A percentile compares a stretch with the other conserved stretches of the same genome.
Conservation (phyloP, 53 echinoderm and acorn worm species). For the Luidia sarsii region DNA sequence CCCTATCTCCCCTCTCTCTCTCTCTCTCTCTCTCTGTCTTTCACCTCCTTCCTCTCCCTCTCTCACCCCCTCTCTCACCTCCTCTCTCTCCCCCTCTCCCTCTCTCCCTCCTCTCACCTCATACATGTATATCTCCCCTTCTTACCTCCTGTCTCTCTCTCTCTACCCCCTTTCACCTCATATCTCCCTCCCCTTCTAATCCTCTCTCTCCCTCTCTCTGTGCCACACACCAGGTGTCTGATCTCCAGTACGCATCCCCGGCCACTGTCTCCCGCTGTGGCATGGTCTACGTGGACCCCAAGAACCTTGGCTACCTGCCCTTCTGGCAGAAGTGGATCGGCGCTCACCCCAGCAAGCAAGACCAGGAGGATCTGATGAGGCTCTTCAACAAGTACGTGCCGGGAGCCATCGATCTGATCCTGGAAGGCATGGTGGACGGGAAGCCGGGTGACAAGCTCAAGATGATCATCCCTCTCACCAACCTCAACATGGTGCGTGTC, state of each 20-base stretch:
- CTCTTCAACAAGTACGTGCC: constrained; percentile 98
- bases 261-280: constrained; percentile 99
- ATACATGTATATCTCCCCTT: too few species aligned
- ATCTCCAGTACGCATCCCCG: constrained; percentile 97
- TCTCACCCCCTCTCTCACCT: too few species aligned
- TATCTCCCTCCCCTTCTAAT: too few species aligned
- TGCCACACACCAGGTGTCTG: constrained; percentile 95
- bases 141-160: too few species aligned
- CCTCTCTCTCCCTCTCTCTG: too few species aligned
- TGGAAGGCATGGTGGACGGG: constrained; percentile 92
- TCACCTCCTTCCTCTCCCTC: too few species aligned
- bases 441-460: constrained; percentile 92
- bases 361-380: constrained; percentile 79
- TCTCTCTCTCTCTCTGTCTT: too few species aligned
- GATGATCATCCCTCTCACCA: constrained; percentile 93
- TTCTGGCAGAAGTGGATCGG: constrained; percentile 98
- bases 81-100: too few species aligned
- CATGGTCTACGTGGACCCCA: constrained; percentile 99
- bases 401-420: constrained; percentile 77
- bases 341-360: constrained; percentile 73
- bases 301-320: constrained; percentile 96
- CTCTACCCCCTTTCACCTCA: too few species aligned
- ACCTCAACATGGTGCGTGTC: constrained; percentile 95
- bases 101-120: too few species aligned
- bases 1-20: too few species aligned